These are phyloP conservation scores for Petrocephalus schoutedeni DNA, from an alignment of 2,797 vertebrate genomes.

Conservation along the genomic window DNA sequence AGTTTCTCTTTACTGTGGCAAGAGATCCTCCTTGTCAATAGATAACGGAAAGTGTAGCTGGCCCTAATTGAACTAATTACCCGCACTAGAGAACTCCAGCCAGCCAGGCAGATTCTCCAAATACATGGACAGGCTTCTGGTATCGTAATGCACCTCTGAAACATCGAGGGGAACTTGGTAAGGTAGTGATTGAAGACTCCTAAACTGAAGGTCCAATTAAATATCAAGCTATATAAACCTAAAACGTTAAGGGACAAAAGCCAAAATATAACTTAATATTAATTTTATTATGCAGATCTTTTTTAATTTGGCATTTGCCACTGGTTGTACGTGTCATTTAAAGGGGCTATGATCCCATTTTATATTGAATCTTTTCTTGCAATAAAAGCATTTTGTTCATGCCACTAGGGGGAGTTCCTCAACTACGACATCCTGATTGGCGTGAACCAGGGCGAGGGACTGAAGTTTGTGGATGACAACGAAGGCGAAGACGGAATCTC, in stretches of 20 bases:
- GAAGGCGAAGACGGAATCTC: slow-evolving; percentile 89
- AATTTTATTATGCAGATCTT: background rate
- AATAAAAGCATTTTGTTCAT: slow-evolving; percentile 5
- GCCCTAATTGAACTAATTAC: background rate
- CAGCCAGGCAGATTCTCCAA: background rate
- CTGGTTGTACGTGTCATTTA: background rate
- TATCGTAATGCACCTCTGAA: background rate
- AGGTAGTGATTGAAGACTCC: background rate
- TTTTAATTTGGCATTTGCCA: background rate
- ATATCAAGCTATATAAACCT: slow-evolving; percentile 12
- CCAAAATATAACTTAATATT: background rate
- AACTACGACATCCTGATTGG: slow-evolving; percentile 95
- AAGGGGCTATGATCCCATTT: background rate
- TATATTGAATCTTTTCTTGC: background rate
- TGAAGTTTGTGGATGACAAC: slow-evolving; percentile 92
- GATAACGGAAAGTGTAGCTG: background rate
- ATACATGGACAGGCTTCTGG: background rate
- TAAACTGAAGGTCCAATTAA: background rate
- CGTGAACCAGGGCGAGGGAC: slow-evolving; percentile 89
- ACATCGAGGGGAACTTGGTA: background rate
- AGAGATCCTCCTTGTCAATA: background rate
- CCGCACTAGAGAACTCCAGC: background rate
- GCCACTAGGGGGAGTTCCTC: slow-evolving; percentile 81
- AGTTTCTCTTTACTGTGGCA: background rate
- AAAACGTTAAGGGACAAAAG: background rate